These are phyloP conservation scores for Euschistus heros DNA, from an alignment of 1,140 invertebrate species.

Conservation along the genomic window DNA sequence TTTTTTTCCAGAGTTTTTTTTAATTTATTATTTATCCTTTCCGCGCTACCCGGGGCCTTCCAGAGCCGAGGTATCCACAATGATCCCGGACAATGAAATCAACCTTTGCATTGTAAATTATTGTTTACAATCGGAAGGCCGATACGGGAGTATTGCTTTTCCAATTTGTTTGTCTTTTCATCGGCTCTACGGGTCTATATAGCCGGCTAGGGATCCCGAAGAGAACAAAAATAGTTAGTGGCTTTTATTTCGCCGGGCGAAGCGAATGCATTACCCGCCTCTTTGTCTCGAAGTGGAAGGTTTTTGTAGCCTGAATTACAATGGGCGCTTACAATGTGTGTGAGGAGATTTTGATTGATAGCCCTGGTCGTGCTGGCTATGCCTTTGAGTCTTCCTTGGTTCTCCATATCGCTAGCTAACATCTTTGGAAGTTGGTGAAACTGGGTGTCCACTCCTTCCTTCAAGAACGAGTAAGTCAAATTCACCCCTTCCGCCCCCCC, in stretches of 20 bases:
- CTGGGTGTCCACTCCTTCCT: too few species aligned
- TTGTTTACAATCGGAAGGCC: slow-evolving; percentile 24
- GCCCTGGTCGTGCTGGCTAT: not conserved
- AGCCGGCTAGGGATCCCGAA: not conserved
- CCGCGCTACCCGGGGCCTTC: not conserved
- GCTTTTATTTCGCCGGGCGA: slow-evolving; percentile 16
- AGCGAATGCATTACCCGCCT: slow-evolving; percentile 11
- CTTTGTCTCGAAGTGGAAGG: not conserved
- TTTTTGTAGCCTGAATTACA: not conserved
- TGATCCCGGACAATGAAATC: slow-evolving; percentile 24
- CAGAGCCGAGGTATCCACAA: slow-evolving; percentile 1
- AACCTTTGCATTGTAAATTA: slow-evolving; percentile 29
- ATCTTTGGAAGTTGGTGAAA: too few species aligned
- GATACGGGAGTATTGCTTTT: slow-evolving; percentile 26
- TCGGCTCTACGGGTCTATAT: not conserved
- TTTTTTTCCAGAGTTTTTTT: slow-evolving; percentile 19
- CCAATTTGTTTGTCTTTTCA: slow-evolving; percentile 27
- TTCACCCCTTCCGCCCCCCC: too few species aligned
- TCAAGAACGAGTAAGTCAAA: too few species aligned
- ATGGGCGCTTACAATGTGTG: not conserved
- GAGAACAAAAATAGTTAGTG: slow-evolving; percentile 13
- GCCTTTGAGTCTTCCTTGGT: not conserved
- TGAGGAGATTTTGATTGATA: not conserved
- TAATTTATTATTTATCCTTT: slow-evolving; percentile 17
- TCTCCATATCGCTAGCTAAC: not conserved